Evolutionary conservation across 2,888 invertebrate genomes (phyloP).

Genomic region (Microplitis manilae): DNA sequence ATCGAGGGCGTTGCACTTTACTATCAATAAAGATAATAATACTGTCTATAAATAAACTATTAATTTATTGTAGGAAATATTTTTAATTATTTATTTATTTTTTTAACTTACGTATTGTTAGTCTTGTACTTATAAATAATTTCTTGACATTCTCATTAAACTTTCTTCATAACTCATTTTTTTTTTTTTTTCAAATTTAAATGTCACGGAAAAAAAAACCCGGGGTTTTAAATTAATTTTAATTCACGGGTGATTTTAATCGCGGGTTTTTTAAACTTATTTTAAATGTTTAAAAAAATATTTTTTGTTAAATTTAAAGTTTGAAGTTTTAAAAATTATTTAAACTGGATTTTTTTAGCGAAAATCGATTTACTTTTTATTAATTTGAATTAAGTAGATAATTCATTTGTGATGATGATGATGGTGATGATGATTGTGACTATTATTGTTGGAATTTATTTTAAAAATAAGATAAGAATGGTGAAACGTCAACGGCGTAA

Average conservation of each 20-base stretch:
- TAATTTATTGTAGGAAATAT: background rate
- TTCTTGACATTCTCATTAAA: background rate
- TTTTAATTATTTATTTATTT: background rate
- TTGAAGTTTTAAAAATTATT: too few species aligned
- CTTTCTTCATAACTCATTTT: background rate
- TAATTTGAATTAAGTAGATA: too few species aligned
- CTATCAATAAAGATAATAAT: background rate
- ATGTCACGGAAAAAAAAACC: background rate
- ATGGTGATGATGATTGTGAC: background rate
- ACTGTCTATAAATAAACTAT: background rate
- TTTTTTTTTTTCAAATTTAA: background rate
- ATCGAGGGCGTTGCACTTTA: constrained; percentile 6
- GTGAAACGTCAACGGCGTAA: background rate
- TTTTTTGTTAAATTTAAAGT: background rate
- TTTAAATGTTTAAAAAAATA: too few species aligned
- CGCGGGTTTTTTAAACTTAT: too few species aligned
- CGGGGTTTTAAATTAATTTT: background rate
- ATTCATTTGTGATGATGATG: too few species aligned
- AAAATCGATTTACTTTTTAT: too few species aligned
- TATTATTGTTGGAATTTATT: background rate
- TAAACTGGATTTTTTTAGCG: background rate
- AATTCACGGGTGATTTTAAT: too few species aligned
- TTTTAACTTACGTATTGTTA: background rate
- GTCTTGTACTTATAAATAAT: background rate
- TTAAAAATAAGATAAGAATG: background rate